Conservation (phyloP, 2,113 vertebrate species). For the Oriolus oriolus region DNA sequence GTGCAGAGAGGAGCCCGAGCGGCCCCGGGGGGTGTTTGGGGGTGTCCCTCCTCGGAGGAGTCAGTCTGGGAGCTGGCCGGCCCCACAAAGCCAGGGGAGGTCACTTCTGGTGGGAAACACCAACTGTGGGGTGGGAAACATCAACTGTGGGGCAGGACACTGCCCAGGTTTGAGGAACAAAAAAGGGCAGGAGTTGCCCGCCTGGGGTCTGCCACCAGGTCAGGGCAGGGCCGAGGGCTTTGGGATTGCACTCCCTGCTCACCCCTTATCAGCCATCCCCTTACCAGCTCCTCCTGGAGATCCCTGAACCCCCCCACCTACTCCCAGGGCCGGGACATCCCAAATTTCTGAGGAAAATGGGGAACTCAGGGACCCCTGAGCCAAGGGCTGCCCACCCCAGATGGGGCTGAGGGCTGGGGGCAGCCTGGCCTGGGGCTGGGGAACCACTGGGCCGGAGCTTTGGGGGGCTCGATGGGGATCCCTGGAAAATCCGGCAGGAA, state of each 20-base stretch:
- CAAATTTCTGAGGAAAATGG: not conserved
- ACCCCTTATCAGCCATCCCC: not conserved
- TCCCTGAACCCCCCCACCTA: not conserved
- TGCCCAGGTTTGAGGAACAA: not conserved
- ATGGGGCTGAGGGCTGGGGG: no score
- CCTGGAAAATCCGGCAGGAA: not conserved
- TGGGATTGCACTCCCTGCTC: not conserved
- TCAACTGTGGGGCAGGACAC: rapidly evolving
- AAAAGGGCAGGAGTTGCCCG: no score
- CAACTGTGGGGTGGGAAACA: rapidly evolving
- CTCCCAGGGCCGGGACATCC: not conserved
- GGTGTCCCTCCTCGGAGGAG: not conserved
- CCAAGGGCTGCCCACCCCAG: no score
- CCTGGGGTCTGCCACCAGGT: rapidly evolving
- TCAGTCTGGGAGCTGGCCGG: not conserved
- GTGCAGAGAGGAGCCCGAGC: rapidly evolving
- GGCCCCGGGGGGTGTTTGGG: rapidly evolving
- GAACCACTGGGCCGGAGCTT: not conserved
- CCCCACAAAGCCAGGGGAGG: no score
- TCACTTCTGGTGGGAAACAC: not conserved
- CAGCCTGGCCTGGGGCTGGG: not conserved
- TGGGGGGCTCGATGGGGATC: rapidly evolving
- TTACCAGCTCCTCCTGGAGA: not conserved
- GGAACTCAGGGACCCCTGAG: not conserved
- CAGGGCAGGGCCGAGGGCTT: no score